phyloP scores from a whole-genome alignment of 2,888 invertebrate species.

The Horisme vitalbata region DNA sequence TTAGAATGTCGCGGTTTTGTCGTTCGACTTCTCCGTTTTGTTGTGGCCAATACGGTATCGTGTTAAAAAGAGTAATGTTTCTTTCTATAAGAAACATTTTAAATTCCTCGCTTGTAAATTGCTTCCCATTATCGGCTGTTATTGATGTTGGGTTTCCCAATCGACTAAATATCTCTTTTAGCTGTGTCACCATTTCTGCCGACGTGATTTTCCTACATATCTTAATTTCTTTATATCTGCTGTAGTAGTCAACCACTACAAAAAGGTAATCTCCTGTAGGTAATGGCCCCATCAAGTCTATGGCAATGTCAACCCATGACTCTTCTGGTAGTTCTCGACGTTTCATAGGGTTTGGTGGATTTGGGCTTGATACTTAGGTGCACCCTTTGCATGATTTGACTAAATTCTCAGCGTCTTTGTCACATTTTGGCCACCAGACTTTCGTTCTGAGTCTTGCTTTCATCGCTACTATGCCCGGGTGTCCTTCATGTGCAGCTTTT shows the following conservation, averaged over 20 bases:
- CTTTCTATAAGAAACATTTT: slow-evolving; percentile 20
- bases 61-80: slow-evolving; percentile 25
- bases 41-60: slow-evolving; percentile 40
- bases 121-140: slow-evolving; percentile 36
- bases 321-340: slow-evolving; percentile 19
- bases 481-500: slow-evolving; percentile 41
- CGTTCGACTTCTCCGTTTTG: slow-evolving; percentile 39
- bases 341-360: slow-evolving; percentile 24
- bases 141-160: slow-evolving; percentile 28
- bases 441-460: slow-evolving; percentile 46
- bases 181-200: slow-evolving; percentile 13
- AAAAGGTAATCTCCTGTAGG: slow-evolving; percentile 28
- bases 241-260: slow-evolving; percentile 32
- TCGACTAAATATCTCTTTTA: slow-evolving; percentile 33
- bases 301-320: slow-evolving; percentile 30
- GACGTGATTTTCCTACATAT: slow-evolving; percentile 16
- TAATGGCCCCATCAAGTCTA: slow-evolving; percentile 32
- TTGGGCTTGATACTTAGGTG: slow-evolving; percentile 26
- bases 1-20: slow-evolving; percentile 39
- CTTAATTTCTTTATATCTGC: slow-evolving; percentile 32
- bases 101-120: slow-evolving; percentile 35
- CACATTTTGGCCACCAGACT: slow-evolving; percentile 52
- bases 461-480: slow-evolving; percentile 51
- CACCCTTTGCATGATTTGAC: slow-evolving; percentile 31
- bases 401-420: slow-evolving; percentile 36